phyloP scores from a whole-genome alignment of 1,140 invertebrate species.

The Bemisia tabaci region DNA sequence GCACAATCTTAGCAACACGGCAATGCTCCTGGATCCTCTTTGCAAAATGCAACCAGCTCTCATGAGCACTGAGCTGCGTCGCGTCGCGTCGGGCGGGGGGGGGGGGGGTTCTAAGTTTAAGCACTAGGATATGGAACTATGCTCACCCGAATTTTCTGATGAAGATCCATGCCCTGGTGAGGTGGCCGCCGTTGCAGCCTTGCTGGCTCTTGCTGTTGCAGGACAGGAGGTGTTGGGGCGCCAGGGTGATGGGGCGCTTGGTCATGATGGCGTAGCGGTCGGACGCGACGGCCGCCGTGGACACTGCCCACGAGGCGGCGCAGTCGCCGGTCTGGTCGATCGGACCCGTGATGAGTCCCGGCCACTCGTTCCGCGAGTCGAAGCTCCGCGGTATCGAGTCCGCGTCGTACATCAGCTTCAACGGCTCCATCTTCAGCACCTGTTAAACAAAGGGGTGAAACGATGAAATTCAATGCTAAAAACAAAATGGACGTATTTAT shows the following conservation, averaged over 20 bases:
- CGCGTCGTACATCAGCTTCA: slow-evolving; percentile 44
- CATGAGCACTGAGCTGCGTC: no score
- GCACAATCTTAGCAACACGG: no score
- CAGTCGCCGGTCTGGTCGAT: slow-evolving; percentile 74
- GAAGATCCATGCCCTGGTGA: slow-evolving; percentile 84
- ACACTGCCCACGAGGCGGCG: slow-evolving; percentile 83
- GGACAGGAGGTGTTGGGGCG: slow-evolving; percentile 71
- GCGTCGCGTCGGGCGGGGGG: no score
- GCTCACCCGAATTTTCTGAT: slow-evolving; percentile 65
- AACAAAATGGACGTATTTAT: no score
- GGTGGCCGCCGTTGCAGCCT: slow-evolving; percentile 72
- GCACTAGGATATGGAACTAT: no score
- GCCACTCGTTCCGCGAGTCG: slow-evolving; percentile 62
- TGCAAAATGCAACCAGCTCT: no score
- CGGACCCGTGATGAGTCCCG: slow-evolving; percentile 49
- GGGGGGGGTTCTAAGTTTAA: no score
- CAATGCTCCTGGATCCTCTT: no score
- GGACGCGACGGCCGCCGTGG: slow-evolving; percentile 63
- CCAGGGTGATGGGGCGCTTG: slow-evolving; percentile 56
- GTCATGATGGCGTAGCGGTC: slow-evolving; percentile 72
- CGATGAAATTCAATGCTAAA: no score
- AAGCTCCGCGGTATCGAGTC: slow-evolving; percentile 47
- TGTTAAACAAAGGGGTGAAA: no score
- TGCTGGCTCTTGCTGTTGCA: slow-evolving; percentile 62
- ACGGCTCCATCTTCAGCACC: slow-evolving; percentile 52